Evolutionary conservation across 1,140 invertebrate genomes (phyloP), one percentile per base, ranked within the genome.

Genomic region (Eumeta japonica): DNA sequence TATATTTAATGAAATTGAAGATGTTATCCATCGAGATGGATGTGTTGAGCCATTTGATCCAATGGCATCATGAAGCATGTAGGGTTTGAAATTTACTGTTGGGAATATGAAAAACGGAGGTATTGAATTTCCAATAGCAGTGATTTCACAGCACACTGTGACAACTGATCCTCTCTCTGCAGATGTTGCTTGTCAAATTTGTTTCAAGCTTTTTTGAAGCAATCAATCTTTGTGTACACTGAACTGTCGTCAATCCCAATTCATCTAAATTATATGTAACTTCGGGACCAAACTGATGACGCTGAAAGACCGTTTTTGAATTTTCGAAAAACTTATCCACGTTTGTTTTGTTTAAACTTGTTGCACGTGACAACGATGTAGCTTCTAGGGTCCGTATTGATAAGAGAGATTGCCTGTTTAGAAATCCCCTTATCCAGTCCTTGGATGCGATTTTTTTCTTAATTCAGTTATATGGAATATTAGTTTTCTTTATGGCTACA

Each of bases 71-170:
- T 24, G 20, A 24, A 24, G 20, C 20, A 24, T 7, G 20, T 24
- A 24, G 20, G 29, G 12, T 28, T 44, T 48, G 34, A 55, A 63
- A 35, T 45, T 52, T 27, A 55, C 55, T 24, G 52, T 37, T 1
- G 52, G 59, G 50, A 73, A 77, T 29, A 68, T 37, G 16, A 67
- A 60, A 47, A 58, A 51, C 16, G 57, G 58, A 16, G 64, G 59
- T 14, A 68, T 38, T 16, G 28, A 48, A 28, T 46, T 51, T 14
- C 62, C 64, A 12, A 35, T 37, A 33, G 60, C 56, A 39, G 45
- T 62, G 10, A 59, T 34, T n/a, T 45, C 54, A 46, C 35, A 52
- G 2, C 47, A 51, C 28, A 52, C 33, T 28, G 66, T 68, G 4
- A 75, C 48, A 4, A 55, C 29, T 17, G 43, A 52, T 3, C 62